Percentiles rank a stretch among this genome's conserved stretches.
Conservation (phyloP, 2,888 invertebrate species). For the Ceramica pisi region DNA sequence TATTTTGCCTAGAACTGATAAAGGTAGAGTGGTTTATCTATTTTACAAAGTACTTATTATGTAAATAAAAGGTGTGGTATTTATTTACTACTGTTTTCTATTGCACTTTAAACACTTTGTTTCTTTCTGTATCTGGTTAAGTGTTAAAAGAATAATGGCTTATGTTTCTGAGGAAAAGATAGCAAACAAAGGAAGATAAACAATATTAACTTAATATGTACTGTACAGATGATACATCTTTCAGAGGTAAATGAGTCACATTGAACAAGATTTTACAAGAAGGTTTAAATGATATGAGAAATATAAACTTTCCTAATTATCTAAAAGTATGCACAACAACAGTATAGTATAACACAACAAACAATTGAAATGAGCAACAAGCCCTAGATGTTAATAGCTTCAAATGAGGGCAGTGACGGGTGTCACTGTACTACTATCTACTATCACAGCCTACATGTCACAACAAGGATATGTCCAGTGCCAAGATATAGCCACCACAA, state of each 20-base stretch:
- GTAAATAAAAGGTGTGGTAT: constrained; percentile 14
- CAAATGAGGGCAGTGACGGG: constrained; percentile 39
- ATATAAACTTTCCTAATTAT: neutral
- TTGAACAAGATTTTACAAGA: constrained; percentile 7
- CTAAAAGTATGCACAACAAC: neutral
- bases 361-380: constrained; percentile 2
- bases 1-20: constrained; percentile 35
- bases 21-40: constrained; percentile 27
- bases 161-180: neutral
- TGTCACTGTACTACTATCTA: constrained; percentile 45
- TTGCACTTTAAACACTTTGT: constrained; percentile 22
- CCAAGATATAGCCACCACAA: constrained; percentile 55
- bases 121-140: neutral
- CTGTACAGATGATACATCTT: neutral
- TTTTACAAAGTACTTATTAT: constrained; percentile 25
- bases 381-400: constrained; percentile 25
- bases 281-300: neutral
- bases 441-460: constrained; percentile 49
- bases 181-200: neutral
- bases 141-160: neutral
- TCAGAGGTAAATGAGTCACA: constrained; percentile 9
- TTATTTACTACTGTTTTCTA: constrained; percentile 37
- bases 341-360: constrained; percentile 11
- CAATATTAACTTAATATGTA: constrained; percentile 5
- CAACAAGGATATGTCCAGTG: constrained; percentile 55